These are phyloP conservation scores for Campylomormyrus tamandua DNA, from an alignment of 2,113 vertebrate species.

Conservation along the genomic window DNA sequence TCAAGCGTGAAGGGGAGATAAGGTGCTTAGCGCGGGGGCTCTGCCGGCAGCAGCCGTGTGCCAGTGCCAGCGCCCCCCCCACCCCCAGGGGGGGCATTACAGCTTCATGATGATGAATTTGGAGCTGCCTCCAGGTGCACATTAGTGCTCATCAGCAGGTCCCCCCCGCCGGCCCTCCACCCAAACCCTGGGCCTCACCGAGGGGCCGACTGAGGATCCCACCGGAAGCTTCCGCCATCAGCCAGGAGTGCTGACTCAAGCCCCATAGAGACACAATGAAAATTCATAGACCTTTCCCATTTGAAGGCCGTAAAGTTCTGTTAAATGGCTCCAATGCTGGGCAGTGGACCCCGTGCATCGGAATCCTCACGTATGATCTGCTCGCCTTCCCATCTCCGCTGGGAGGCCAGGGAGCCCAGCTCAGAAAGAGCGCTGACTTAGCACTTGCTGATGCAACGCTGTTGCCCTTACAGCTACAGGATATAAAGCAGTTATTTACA, in stretches of 20 bases:
- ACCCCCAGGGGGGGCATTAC: constrained; percentile 13
- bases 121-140: constrained; percentile 24
- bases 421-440: not conserved
- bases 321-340: not conserved
- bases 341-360: not conserved
- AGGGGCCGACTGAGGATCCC: not conserved
- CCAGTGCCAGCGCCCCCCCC: not conserved
- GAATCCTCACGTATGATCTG: not conserved
- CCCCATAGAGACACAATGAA: not conserved
- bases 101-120: constrained; percentile 26
- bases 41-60: not conserved
- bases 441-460: not conserved
- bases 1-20: constrained; percentile 24
- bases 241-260: not conserved
- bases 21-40: constrained; percentile 9
- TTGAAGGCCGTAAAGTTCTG: not conserved
- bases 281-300: not conserved
- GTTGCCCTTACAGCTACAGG: not conserved
- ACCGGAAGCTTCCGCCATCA: not conserved
- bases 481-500: constrained; percentile 11
- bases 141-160: constrained; percentile 24
- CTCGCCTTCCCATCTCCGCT: not conserved
- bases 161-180: not conserved
- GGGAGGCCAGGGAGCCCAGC: not conserved
- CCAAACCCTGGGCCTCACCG: not conserved